Conservation (phyloP, 2,888 invertebrate genomes). For the Lasius fuliginosus region DNA sequence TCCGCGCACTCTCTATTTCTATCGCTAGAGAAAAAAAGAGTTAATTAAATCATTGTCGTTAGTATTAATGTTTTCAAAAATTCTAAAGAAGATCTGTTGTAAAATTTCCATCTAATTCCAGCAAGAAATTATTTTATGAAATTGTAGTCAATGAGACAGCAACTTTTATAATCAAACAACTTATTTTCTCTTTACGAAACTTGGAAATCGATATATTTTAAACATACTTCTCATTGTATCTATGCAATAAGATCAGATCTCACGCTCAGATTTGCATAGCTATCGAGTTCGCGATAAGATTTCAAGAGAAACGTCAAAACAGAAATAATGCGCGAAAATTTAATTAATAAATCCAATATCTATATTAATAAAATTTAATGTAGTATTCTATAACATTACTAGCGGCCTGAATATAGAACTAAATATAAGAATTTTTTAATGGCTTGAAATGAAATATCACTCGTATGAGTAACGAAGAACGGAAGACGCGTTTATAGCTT, state of each 20-base stretch:
- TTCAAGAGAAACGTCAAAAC: neutral
- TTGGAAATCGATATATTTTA: neutral
- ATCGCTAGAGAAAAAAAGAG: neutral
- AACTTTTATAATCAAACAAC: neutral
- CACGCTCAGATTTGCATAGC: neutral
- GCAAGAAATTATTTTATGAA: neutral
- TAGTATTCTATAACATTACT: neutral
- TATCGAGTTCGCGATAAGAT: neutral
- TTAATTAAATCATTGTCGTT: neutral
- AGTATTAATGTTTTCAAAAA: neutral
- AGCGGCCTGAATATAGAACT: neutral
- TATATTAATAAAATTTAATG: slow-evolving; percentile 3
- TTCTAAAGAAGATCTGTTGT: neutral
- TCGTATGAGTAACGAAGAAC: slow-evolving; percentile 1
- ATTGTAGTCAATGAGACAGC: neutral
- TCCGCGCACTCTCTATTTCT: neutral
- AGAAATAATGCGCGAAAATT: neutral
- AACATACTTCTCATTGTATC: neutral
- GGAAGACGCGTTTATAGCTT: slow-evolving; percentile 41
- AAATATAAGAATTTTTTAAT: slow-evolving; percentile 17
- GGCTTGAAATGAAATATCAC: slow-evolving; percentile 27
- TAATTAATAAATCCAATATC: neutral
- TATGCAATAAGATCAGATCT: neutral
- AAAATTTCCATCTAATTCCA: neutral
- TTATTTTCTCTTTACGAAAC: neutral